Percentiles rank a stretch among this genome's conserved stretches.
phyloP scores from a whole-genome alignment of 2,888 invertebrate species.

The Pollenia amentaria region DNA sequence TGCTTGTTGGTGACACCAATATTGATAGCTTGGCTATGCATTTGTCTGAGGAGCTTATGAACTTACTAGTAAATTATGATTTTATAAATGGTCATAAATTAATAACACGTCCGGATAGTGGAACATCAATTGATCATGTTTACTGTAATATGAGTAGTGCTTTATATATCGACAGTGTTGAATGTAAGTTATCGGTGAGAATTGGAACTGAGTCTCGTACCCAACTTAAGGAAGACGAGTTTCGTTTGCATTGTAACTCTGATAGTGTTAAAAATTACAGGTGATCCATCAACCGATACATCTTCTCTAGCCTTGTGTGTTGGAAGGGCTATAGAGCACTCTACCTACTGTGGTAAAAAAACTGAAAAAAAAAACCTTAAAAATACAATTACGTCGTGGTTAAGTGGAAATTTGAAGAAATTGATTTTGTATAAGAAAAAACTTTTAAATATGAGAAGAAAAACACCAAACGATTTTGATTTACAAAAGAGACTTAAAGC shows the following conservation, averaged over 20 bases:
- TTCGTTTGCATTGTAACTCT: too few species aligned
- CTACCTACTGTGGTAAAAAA: not conserved
- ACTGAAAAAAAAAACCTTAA: not conserved
- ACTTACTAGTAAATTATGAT: not conserved
- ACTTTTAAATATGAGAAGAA: not conserved
- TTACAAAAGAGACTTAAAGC: not conserved
- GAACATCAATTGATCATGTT: not conserved
- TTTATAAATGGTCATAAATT: not conserved
- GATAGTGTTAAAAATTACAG: not conserved
- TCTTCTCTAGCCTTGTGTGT: not conserved
- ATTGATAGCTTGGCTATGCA: not conserved
- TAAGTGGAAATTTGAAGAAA: not conserved
- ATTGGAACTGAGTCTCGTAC: too few species aligned
- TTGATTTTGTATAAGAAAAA: not conserved
- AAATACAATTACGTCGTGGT: not conserved
- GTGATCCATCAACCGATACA: not conserved
- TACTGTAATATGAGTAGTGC: too few species aligned
- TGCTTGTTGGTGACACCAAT: conserved; percentile 1
- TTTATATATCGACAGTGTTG: too few species aligned
- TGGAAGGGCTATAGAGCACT: conserved; percentile 5
- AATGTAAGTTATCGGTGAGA: too few species aligned
- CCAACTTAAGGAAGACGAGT: too few species aligned
- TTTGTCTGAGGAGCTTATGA: not conserved
- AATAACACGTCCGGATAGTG: not conserved
- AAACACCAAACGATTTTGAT: not conserved